Evolutionary conservation across 1,140 invertebrate genomes (phyloP).

Genomic region (Drosophila willistoni): DNA sequence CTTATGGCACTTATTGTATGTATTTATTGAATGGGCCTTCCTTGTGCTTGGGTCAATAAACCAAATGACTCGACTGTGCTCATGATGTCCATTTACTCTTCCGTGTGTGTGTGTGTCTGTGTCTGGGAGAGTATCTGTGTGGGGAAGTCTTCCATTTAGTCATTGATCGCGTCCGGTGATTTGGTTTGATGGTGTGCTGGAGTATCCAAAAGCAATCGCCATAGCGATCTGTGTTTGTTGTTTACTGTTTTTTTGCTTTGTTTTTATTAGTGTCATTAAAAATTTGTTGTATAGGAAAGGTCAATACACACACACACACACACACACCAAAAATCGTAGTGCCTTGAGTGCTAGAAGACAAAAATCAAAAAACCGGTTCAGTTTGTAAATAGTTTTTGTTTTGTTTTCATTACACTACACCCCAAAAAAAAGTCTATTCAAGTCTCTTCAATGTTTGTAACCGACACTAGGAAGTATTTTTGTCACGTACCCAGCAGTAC

Average conservation of each 20-base stretch:
- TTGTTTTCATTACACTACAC: slow-evolving; percentile 5
- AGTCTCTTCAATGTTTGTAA: background rate
- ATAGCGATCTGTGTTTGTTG: slow-evolving; percentile 17
- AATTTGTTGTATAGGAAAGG: slow-evolving; percentile 64
- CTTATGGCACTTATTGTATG: slow-evolving; percentile 29
- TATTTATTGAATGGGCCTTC: slow-evolving; percentile 48
- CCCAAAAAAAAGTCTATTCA: background rate
- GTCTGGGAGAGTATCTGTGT: slow-evolving; percentile 4
- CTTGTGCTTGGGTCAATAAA: slow-evolving; percentile 65
- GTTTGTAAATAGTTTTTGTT: slow-evolving; percentile 23
- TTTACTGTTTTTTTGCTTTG: slow-evolving; percentile 45
- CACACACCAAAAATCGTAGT: slow-evolving; percentile 6
- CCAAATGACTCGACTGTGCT: slow-evolving; percentile 51
- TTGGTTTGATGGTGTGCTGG: slow-evolving; percentile 30
- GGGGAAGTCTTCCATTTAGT: slow-evolving; percentile 46
- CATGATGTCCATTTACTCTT: background rate
- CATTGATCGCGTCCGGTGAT: slow-evolving; percentile 72
- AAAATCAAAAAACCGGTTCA: slow-evolving; percentile 50
- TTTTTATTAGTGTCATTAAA: slow-evolving; percentile 73
- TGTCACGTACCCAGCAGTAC: no score
- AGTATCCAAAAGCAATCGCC: slow-evolving; percentile 20
- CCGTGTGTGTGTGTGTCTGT: slow-evolving; percentile 15
- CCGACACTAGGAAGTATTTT: no score
- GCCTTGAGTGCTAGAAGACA: slow-evolving; percentile 31
- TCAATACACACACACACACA: slow-evolving; percentile 59